Percentiles rank a stretch among this genome's conserved stretches.
phyloP scores from a whole-genome alignment of 1,140 invertebrate species.

The Zelostemma sp. region DNA sequence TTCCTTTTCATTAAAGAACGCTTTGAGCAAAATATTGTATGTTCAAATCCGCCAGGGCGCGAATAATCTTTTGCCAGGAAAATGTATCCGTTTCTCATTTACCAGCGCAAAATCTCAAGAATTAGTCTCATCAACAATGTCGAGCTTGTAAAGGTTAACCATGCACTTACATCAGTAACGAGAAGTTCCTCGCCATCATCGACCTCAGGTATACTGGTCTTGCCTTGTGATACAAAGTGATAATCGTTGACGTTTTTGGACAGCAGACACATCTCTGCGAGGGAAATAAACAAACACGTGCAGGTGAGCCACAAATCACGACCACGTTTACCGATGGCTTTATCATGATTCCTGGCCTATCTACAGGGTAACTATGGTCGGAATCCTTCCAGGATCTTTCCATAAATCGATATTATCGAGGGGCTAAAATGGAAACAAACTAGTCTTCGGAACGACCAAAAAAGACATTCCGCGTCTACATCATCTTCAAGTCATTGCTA shows the following conservation, averaged over 20 bases:
- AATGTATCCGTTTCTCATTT: too few species aligned
- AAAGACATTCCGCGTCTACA: background rate
- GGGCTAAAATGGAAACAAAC: background rate
- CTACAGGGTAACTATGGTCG: conserved; percentile 26
- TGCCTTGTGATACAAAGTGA: conserved; percentile 96
- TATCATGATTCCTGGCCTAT: conserved; percentile 46
- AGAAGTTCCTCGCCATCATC: conserved; percentile 96
- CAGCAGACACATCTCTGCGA: conserved; percentile 84
- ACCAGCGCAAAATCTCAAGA: too few species aligned
- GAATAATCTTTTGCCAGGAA: too few species aligned
- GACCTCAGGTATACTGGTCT: conserved; percentile 93
- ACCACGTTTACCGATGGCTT: conserved; percentile 63
- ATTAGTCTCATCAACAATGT: conserved; percentile 8
- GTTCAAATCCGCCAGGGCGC: too few species aligned
- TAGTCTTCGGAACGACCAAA: background rate
- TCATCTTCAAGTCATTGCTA: conserved; percentile 7
- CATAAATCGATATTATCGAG: background rate
- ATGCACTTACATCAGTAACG: conserved; percentile 92
- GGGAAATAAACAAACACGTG: conserved; percentile 65
- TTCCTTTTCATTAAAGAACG: too few species aligned
- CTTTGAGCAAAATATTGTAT: too few species aligned
- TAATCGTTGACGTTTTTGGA: conserved; percentile 90
- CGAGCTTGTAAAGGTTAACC: conserved; percentile 20
- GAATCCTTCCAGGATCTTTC: conserved; percentile 11
- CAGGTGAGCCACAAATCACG: conserved; percentile 57